A percentile compares a stretch with the other conserved stretches of the same genome.
These are phyloP conservation scores for Raphicerus campestris DNA, from an alignment of 2,113 vertebrate species.

Conservation along the genomic window DNA sequence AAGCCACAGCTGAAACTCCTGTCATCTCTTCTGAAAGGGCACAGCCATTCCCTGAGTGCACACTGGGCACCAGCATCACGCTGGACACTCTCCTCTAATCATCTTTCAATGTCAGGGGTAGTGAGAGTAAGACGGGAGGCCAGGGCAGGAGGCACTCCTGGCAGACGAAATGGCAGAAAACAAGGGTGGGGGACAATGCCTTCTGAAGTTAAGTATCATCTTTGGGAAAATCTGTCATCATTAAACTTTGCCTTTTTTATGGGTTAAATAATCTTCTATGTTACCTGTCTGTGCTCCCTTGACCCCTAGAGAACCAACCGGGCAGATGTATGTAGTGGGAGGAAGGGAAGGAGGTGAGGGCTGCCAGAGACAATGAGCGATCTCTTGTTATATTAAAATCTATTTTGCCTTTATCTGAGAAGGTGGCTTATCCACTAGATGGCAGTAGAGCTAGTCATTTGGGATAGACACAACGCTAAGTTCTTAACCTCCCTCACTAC, in stretches of 20 bases:
- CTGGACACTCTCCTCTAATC: background rate
- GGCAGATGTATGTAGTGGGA: background rate
- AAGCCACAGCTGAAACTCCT: background rate
- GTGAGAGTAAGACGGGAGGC: background rate
- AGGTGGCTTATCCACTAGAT: slow-evolving; percentile 37
- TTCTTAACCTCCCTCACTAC: background rate
- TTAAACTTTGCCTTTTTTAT: background rate
- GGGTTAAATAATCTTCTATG: background rate
- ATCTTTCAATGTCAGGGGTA: background rate
- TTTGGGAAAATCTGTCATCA: background rate
- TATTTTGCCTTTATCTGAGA: rapidly evolving
- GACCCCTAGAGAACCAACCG: background rate
- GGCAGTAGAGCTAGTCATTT: slow-evolving; percentile 40
- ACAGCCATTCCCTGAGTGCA: too few species aligned
- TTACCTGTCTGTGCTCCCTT: background rate
- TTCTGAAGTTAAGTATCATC: background rate
- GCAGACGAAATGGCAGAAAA: background rate
- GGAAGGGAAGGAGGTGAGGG: background rate
- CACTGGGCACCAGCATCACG: background rate
- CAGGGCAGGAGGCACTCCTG: background rate
- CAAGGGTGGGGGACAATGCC: background rate
- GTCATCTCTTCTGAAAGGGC: background rate
- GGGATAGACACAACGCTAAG: background rate
- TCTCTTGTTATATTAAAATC: background rate
- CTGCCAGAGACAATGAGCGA: background rate